These are phyloP conservation scores for Notothenia coriiceps DNA, from an alignment of 2,113 vertebrate species.

Conservation along the genomic window DNA sequence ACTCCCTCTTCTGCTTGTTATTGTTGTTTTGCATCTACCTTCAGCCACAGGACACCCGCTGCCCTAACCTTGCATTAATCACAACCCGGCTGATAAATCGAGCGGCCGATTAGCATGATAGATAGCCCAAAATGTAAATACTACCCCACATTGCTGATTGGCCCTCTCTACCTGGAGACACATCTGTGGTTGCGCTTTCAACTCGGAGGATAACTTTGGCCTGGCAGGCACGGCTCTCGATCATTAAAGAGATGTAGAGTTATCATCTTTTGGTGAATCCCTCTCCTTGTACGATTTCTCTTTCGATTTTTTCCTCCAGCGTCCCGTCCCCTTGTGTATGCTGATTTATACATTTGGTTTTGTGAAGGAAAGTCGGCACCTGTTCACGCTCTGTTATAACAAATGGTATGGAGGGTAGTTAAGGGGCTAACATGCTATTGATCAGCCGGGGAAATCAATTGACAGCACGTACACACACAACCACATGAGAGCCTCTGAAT, in stretches of 20 bases:
- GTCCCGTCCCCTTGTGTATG: slow-evolving; percentile 28
- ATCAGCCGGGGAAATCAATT: slow-evolving; percentile 73
- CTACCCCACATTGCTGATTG: slow-evolving; percentile 80
- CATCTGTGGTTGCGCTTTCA: slow-evolving; percentile 35
- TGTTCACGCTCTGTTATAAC: slow-evolving; percentile 52
- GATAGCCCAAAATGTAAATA: slow-evolving; percentile 95
- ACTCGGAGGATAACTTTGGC: slow-evolving; percentile 37
- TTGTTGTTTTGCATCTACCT: slow-evolving; percentile 63
- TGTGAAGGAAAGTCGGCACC: slow-evolving; percentile 26
- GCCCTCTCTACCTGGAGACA: slow-evolving; percentile 59
- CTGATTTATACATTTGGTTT: slow-evolving; percentile 42
- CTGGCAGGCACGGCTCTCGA: slow-evolving; percentile 30
- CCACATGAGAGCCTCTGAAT: slow-evolving; percentile 6
- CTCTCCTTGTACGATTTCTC: slow-evolving; percentile 34
- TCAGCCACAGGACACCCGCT: slow-evolving; percentile 81
- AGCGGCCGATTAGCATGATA: slow-evolving; percentile 91
- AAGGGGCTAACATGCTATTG: slow-evolving; percentile 76
- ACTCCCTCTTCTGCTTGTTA: slow-evolving; percentile 32
- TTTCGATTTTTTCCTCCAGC: slow-evolving; percentile 35
- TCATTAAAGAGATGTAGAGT: slow-evolving; percentile 58
- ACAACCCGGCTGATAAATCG: slow-evolving; percentile 93
- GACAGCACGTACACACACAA: slow-evolving; percentile 27
- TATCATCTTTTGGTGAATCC: slow-evolving; percentile 51
- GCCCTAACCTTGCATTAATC: slow-evolving; percentile 90
- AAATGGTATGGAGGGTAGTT: slow-evolving; percentile 70